Evolutionary conservation across 2,888 invertebrate genomes (phyloP), one percentile per base, ranked within the genome.

Genomic region (Eristalis arbustorum): DNA sequence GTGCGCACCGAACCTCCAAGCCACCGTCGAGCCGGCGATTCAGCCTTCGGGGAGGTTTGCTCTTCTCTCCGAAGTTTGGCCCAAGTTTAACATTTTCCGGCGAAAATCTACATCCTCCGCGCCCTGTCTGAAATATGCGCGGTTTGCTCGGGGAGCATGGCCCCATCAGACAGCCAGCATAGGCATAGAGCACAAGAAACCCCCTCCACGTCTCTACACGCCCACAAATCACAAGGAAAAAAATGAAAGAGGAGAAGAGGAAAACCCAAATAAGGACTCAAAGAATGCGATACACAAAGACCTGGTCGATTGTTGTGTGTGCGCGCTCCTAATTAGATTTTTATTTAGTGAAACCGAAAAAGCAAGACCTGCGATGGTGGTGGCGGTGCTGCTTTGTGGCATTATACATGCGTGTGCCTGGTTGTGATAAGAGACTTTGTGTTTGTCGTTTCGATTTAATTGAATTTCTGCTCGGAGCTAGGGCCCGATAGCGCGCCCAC

Each of bases 321-420:
- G 67, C 23, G 62, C 57, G 57, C 57, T 61, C 71, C 71, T 72
- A 72, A 72, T 72, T 72, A 72, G 71, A 72, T 72, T 72, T 72
- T 72, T 72, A 72, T 72, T 72, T 62, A 28, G 25, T 49, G 49
- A 49, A 18, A 49, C 34, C 23, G 22, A 34, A 59, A 68, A 34
- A 37, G 34, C n/a, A 59, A 69, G 10, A 6, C 18, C 5, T 18
- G 2, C 8, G 23, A 57, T n/a, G 25, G 0, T 1, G 68, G 4
- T 1, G 25, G 49, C 6, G 49, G 6, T 18, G 49, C 8, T 8
- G 49, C 6, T n/a, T 49, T 8, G 57, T 14, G 59, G 49, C 61
- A 62, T 62, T 61, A 42, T 72, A 61, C 71, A 61, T 72, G 71
- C 68, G 18, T 49, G 67, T 57, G 68, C 69, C 69, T 61, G 71